Base-by-base conservation (phyloP, 2,888 invertebrate species). In the Rhopalosiphum nymphaeae region DNA sequence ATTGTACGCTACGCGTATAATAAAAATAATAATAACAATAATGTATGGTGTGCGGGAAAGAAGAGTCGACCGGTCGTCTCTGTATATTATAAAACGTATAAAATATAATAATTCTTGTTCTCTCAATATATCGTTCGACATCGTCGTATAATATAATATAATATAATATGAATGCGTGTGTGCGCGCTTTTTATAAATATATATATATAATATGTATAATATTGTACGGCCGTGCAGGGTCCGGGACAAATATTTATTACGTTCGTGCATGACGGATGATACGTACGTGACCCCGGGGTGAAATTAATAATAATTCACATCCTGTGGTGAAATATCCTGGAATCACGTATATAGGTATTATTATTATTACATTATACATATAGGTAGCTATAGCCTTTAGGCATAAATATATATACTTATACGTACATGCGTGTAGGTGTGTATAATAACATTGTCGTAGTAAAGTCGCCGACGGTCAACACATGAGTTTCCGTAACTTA, bases 281-380 rank as follows among this genome's bases (percentile, higher is more conserved):
- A 11, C 49, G 90, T 57, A 86, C 94, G 90, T 94, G 94, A 94
- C 90, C 84, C 49, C 61, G 89, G 89, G 89, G n/a, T 57, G 93
- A 91, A 94, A 94, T 94, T 94, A 94, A 94, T 94, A 94, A 94
- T 94, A 94, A 94, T 93, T 93, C 89, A 89, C 78, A 56, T 89
- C 89, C 84, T 92, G 92, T 26, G 92, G 92, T 49, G 92, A 92
- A 92, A 87, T 61, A 36, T 92, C 61, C 61, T 36, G 87, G 57
- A 92, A 92, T 92, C 61, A 67, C 84, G 67, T 61, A 46, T 61
- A 78, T 78, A 78, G 78, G 42, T 87, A 92, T 46, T 87, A 46
- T 61, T 67, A 67, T 78, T 78, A 78, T 78, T 78, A 78, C 21
- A 36, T 78, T 78, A 25, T 36, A 78, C 3, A 36, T 36, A 42